These are phyloP conservation scores for Monochamus saltuarius DNA, from an alignment of 1,140 invertebrate species.

Conservation along the genomic window DNA sequence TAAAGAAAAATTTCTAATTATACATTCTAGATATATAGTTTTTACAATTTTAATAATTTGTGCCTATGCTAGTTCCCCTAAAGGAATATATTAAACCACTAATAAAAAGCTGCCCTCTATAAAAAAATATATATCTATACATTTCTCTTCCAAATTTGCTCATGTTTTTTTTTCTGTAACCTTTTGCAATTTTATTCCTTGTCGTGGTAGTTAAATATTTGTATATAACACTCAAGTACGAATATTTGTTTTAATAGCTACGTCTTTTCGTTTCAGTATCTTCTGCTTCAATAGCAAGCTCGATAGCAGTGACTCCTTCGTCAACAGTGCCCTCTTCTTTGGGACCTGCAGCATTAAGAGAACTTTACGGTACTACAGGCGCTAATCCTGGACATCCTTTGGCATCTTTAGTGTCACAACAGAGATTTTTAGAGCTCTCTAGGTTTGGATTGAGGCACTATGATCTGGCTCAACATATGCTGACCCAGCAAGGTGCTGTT, in stretches of 20 bases:
- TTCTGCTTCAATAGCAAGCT: constrained; percentile 37
- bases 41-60: too few relatives aligned
- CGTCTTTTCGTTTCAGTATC: constrained; percentile 42
- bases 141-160: too few relatives aligned
- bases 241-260: constrained; percentile 8
- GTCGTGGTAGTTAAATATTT: too few relatives aligned
- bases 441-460: constrained; percentile 82
- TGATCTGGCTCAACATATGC: constrained; percentile 84
- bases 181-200: too few relatives aligned
- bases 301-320: constrained; percentile 30
- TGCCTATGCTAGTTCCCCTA: too few relatives aligned
- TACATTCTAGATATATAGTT: too few relatives aligned
- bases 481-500: constrained; percentile 87
- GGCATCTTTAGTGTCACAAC: constrained; percentile 68
- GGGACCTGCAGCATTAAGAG: constrained; percentile 43
- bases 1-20: too few relatives aligned
- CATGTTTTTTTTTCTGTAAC: too few relatives aligned
- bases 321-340: constrained; percentile 39
- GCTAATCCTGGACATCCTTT: constrained; percentile 61
- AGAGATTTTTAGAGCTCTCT: constrained; percentile 78
- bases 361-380: constrained; percentile 55
- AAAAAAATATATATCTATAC: too few relatives aligned
- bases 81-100: too few relatives aligned
- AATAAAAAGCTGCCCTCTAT: too few relatives aligned
- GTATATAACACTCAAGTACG: too few relatives aligned